Evolutionary conservation across 2,113 vertebrate species (phyloP).

Genomic region (Electrona antarctica): DNA sequence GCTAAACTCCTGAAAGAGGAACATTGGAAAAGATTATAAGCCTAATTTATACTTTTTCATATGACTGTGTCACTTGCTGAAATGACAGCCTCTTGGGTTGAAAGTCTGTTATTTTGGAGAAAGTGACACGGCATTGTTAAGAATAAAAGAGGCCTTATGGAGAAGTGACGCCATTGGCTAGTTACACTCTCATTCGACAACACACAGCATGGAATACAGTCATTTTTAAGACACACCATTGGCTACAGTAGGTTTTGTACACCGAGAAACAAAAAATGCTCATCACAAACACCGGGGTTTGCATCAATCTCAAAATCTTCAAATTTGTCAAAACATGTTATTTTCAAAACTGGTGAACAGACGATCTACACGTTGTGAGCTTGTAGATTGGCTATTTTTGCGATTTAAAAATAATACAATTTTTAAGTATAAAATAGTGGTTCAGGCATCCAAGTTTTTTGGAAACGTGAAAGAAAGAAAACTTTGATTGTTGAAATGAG

Average conservation of each 20-base stretch:
- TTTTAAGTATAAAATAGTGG: too few species aligned
- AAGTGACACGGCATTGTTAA: too few species aligned
- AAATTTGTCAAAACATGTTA: conserved; percentile 3
- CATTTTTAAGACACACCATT: conserved; percentile 9
- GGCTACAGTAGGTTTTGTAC: background rate
- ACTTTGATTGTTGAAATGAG: too few species aligned
- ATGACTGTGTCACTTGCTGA: too few species aligned
- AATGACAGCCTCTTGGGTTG: too few species aligned
- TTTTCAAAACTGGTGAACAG: conserved; percentile 33
- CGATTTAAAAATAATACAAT: too few species aligned
- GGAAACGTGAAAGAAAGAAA: too few species aligned
- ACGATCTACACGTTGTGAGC: background rate
- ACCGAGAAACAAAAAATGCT: background rate
- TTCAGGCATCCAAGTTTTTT: too few species aligned
- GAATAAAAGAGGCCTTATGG: background rate
- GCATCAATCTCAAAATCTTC: background rate
- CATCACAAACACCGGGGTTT: background rate
- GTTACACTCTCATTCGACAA: conserved; percentile 5
- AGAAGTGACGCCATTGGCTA: conserved; percentile 22
- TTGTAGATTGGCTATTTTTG: conserved; percentile 1
- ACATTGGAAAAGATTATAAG: too few species aligned
- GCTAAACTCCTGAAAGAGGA: background rate
- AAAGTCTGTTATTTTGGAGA: too few species aligned
- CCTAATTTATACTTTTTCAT: too few species aligned
- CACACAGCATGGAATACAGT: background rate